phyloP scores from a whole-genome alignment of 2,113 vertebrate species.

The Heterotis niloticus region DNA sequence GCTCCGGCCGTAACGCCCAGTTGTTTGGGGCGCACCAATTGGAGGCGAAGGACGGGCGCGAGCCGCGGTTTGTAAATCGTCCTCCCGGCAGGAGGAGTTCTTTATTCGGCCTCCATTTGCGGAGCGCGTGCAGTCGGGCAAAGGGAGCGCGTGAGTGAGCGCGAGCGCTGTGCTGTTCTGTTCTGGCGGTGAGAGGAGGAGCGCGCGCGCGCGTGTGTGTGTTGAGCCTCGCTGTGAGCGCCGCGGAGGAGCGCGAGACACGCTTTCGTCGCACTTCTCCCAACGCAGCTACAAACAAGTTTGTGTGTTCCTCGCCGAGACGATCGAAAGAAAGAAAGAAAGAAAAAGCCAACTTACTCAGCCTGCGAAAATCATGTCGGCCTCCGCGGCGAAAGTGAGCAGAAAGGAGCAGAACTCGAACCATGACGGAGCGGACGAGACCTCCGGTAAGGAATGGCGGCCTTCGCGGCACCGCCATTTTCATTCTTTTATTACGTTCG shows the following conservation, averaged over 20 bases:
- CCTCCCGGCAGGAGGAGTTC: slow-evolving; percentile 28
- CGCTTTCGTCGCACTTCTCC: slow-evolving; percentile 43
- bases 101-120: slow-evolving; percentile 25
- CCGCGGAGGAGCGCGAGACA: slow-evolving; percentile 44
- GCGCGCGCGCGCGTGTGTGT: slow-evolving; percentile 31
- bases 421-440: slow-evolving; percentile 80
- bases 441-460: slow-evolving; percentile 70
- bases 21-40: slow-evolving; percentile 12
- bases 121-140: slow-evolving; percentile 24
- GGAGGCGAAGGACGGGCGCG: slow-evolving; percentile 20
- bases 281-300: slow-evolving; percentile 32
- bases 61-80: slow-evolving; percentile 33
- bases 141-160: slow-evolving; percentile 24
- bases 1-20: background rate
- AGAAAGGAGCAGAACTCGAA: slow-evolving; percentile 84
- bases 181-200: slow-evolving; percentile 3
- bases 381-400: slow-evolving; percentile 79
- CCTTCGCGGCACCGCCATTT: slow-evolving; percentile 62
- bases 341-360: slow-evolving; percentile 27
- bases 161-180: slow-evolving; percentile 27
- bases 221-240: slow-evolving; percentile 26
- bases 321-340: slow-evolving; percentile 23
- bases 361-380: slow-evolving; percentile 66
- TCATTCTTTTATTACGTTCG: slow-evolving; percentile 26
- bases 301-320: slow-evolving; percentile 34